A percentile compares a stretch with the other conserved stretches of the same genome.
These are phyloP conservation scores for Linyphia triangularis DNA, from an alignment of 2,888 invertebrate species.

Conservation along the genomic window DNA sequence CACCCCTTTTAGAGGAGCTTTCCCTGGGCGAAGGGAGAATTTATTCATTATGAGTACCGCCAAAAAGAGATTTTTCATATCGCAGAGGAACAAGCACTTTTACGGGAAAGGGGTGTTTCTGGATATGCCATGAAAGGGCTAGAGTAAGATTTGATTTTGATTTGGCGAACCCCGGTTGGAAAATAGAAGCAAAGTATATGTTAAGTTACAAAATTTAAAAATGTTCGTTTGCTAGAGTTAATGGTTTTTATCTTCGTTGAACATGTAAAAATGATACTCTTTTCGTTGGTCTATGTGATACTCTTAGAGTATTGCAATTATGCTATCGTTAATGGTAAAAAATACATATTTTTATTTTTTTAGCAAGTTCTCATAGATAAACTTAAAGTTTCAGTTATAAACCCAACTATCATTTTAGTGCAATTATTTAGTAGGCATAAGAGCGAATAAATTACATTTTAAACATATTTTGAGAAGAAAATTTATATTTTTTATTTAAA, in stretches of 20 bases:
- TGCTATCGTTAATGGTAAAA: not conserved
- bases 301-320: not conserved
- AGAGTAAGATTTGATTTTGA: slow-evolving; percentile 26
- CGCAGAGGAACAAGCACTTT: slow-evolving; percentile 33
- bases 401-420: too few relatives aligned
- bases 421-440: too few relatives aligned
- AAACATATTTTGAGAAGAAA: too few relatives aligned
- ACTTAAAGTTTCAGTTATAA: too few relatives aligned
- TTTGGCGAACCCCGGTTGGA: not conserved
- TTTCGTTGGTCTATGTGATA: not conserved
- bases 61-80: slow-evolving; percentile 63
- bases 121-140: not conserved
- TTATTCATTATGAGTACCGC: slow-evolving; percentile 69
- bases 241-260: not conserved
- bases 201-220: not conserved
- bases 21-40: slow-evolving; percentile 46
- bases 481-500: too few relatives aligned
- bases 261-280: not conserved
- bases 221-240: not conserved
- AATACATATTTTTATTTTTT: not conserved
- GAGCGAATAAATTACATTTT: too few relatives aligned
- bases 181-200: not conserved
- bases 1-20: slow-evolving; percentile 46
- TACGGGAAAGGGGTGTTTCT: not conserved
- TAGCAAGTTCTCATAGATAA: too few relatives aligned